phyloP scores from a whole-genome alignment of 1,140 invertebrate genomes.

The Megathymus violae region DNA sequence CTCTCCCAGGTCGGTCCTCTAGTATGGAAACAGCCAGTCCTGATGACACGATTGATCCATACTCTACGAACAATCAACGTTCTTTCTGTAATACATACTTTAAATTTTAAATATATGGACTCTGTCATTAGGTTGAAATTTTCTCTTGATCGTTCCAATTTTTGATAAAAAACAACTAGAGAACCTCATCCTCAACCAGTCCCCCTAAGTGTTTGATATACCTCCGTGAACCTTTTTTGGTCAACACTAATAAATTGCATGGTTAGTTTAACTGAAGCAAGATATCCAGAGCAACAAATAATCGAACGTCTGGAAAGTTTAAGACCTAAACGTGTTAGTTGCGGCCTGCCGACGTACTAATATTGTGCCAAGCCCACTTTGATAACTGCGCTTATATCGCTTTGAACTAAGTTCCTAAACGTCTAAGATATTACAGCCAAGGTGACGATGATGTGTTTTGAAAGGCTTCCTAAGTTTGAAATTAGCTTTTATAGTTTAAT shows the following conservation, averaged over 20 bases:
- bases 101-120: too few relatives aligned
- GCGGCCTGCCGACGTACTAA: constrained; percentile 58
- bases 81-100: too few relatives aligned
- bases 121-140: too few relatives aligned
- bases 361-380: constrained; percentile 56
- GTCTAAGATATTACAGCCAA: constrained; percentile 24
- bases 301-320: constrained; percentile 67
- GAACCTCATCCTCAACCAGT: too few relatives aligned
- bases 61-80: too few relatives aligned
- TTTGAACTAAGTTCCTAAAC: constrained; percentile 40
- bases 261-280: constrained; percentile 5
- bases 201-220: too few relatives aligned
- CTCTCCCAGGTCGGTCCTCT: too few relatives aligned
- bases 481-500: constrained; percentile 25
- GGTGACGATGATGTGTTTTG: constrained; percentile 36
- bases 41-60: too few relatives aligned
- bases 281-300: constrained; percentile 55
- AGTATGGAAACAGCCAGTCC: too few relatives aligned
- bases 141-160: too few relatives aligned
- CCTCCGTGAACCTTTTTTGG: too few relatives aligned
- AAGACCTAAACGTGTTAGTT: constrained; percentile 56
- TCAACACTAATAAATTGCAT: constrained; percentile 1
- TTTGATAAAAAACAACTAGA: too few relatives aligned
- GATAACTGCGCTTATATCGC: constrained; percentile 47
- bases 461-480: constrained; percentile 33